phyloP scores from a whole-genome alignment of 2,888 invertebrate species.

The Matsumyia berberina region DNA sequence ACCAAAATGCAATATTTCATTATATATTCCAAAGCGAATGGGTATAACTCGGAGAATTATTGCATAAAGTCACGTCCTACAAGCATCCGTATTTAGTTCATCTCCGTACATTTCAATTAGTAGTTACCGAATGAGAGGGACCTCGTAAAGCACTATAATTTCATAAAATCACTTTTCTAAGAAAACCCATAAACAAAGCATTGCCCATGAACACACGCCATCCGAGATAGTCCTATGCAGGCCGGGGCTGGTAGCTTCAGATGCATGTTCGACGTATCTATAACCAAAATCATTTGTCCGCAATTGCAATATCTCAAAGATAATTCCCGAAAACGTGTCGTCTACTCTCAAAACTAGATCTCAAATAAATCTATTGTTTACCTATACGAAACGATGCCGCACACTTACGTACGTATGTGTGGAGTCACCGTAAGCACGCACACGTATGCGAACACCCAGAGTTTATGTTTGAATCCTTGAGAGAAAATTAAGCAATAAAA shows the following conservation, averaged over 20 bases:
- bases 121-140: conserved; percentile 51
- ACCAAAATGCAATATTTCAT: conserved; percentile 21
- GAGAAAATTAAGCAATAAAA: conserved; percentile 76
- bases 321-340: conserved; percentile 74
- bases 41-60: conserved; percentile 33
- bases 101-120: conserved; percentile 60
- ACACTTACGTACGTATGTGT: conserved; percentile 1
- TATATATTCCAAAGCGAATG: not conserved
- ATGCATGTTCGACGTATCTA: conserved; percentile 50
- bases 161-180: conserved; percentile 61
- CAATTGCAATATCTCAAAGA: conserved; percentile 75
- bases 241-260: not conserved
- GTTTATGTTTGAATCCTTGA: conserved; percentile 72
- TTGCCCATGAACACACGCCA: not conserved
- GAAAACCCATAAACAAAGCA: conserved; percentile 62
- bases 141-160: conserved; percentile 50
- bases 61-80: conserved; percentile 35
- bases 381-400: conserved; percentile 47
- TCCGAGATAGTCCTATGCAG: not conserved
- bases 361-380: conserved; percentile 74
- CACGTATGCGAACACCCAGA: conserved; percentile 62
- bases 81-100: conserved; percentile 40
- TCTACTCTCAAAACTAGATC: conserved; percentile 73
- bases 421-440: conserved; percentile 45
- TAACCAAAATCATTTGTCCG: conserved; percentile 69